phyloP scores from a whole-genome alignment of 1,140 invertebrate genomes.

The Drosophila bipectinata region DNA sequence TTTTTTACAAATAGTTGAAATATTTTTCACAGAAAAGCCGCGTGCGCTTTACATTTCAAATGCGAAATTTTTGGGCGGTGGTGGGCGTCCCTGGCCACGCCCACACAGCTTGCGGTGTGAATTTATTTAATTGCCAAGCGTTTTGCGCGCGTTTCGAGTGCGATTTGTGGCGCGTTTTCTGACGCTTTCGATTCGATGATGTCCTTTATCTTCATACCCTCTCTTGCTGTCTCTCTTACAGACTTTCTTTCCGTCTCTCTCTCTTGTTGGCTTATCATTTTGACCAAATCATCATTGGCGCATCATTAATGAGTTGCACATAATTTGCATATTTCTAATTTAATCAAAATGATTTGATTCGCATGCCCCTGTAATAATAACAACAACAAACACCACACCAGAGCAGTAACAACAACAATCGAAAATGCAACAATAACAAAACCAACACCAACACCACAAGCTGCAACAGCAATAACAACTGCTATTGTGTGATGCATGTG shows the following conservation, averaged over 20 bases:
- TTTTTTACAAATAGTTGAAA: conserved; percentile 73
- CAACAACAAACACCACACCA: conserved; percentile 23
- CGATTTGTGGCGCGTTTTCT: conserved; percentile 23
- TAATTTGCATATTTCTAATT: conserved; percentile 83
- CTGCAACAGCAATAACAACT: conserved; percentile 23
- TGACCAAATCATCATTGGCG: conserved; percentile 52
- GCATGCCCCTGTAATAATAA: conserved; percentile 29
- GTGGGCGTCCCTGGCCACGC: conserved; percentile 54
- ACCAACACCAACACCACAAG: background rate
- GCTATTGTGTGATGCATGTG: conserved; percentile 58
- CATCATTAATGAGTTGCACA: conserved; percentile 74
- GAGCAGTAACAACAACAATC: conserved; percentile 27
- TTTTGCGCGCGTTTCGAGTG: conserved; percentile 31
- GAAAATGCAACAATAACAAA: conserved; percentile 30
- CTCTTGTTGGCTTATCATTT: conserved; percentile 27
- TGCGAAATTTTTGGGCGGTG: conserved; percentile 47
- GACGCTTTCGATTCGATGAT: conserved; percentile 24
- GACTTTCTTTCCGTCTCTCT: background rate
- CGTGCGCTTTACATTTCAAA: conserved; percentile 68
- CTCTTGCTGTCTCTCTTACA: conserved; percentile 5
- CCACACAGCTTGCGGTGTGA: conserved; percentile 65
- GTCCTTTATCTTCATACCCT: background rate
- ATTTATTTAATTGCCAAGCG: conserved; percentile 76
- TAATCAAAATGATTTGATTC: conserved; percentile 78
- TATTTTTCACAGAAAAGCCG: conserved; percentile 73